phyloP scores from a whole-genome alignment of 1,140 invertebrate species.

The Drosophila insularis region DNA sequence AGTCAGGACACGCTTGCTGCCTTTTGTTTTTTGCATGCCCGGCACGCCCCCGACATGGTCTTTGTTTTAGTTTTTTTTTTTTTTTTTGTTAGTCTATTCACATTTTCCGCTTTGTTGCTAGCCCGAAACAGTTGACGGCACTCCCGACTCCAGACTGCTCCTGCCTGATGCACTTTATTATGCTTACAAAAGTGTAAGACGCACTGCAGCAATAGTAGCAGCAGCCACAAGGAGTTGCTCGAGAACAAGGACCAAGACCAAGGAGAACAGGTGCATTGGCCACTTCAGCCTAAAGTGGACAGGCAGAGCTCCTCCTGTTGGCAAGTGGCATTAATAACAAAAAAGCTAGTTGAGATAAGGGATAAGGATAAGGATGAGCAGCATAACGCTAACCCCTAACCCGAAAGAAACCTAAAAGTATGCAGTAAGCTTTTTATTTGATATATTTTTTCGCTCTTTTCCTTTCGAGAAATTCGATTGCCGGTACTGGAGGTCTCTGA shows the following conservation, averaged over 20 bases:
- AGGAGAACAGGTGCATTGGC: conserved; percentile 46
- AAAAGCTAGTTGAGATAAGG: conserved; percentile 45
- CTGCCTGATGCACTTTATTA: conserved; percentile 63
- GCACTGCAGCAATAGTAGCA: not conserved
- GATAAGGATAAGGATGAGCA: conserved; percentile 34
- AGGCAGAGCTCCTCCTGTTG: conserved; percentile 43
- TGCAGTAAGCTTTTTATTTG: conserved; percentile 22
- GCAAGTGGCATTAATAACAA: conserved; percentile 72
- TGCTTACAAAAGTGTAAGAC: conserved; percentile 42
- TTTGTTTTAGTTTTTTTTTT: conserved; percentile 19
- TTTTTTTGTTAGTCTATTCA: conserved; percentile 62
- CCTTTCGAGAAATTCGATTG: conserved; percentile 37
- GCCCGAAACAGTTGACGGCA: conserved; percentile 50
- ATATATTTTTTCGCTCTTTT: conserved; percentile 4
- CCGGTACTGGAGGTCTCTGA: conserved; percentile 38
- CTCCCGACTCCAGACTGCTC: conserved; percentile 32
- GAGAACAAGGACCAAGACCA: not conserved
- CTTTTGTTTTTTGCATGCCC: conserved; percentile 69
- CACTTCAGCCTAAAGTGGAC: conserved; percentile 59
- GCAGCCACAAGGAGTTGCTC: not conserved
- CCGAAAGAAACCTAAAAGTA: conserved; percentile 27
- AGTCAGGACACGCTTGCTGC: conserved; percentile 71
- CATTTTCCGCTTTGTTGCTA: conserved; percentile 69
- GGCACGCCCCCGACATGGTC: conserved; percentile 46
- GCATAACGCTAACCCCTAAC: not conserved